Evolutionary conservation across 2,797 vertebrate species (phyloP).

Genomic region (Trachops cirrhosus): DNA sequence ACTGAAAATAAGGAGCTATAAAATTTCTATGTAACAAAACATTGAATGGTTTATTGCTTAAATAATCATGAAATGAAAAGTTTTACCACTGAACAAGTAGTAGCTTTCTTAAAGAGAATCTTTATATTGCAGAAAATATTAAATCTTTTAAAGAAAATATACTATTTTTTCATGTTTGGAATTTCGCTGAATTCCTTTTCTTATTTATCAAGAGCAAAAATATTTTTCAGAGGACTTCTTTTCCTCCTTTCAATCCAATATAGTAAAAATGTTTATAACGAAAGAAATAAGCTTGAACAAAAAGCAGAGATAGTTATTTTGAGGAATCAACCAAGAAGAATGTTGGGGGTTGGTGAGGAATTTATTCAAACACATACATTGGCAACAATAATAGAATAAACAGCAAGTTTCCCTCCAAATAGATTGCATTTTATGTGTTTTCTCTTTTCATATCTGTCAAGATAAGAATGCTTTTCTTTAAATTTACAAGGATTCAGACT

Average conservation of each 20-base stretch:
- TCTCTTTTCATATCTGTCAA: constrained; percentile 7
- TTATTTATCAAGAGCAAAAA: constrained; percentile 23
- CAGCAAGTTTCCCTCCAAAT: constrained; percentile 41
- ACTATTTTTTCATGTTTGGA: constrained; percentile 6
- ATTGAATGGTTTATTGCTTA: constrained; percentile 18
- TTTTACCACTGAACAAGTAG: background rate
- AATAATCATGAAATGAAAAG: constrained; percentile 3
- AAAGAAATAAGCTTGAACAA: background rate
- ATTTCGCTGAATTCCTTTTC: constrained; percentile 19
- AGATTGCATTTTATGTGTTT: constrained; percentile 32
- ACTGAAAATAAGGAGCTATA: constrained; percentile 10
- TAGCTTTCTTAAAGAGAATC: background rate
- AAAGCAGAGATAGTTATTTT: background rate
- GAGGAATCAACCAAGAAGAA: background rate
- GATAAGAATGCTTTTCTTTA: background rate
- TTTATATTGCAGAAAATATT: background rate
- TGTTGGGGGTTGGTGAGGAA: background rate
- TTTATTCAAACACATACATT: constrained; percentile 57
- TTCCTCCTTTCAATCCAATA: constrained; percentile 26
- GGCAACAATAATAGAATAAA: constrained; percentile 45
- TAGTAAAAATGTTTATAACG: constrained; percentile 46
- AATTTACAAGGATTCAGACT: constrained; percentile 19
- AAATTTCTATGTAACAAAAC: background rate
- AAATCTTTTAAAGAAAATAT: constrained; percentile 29
- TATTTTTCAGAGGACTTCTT: constrained; percentile 6